Evolutionary conservation across 2,797 vertebrate species (phyloP), one percentile per base, ranked within the genome.

Genomic region (Eospalax fontanierii): DNA sequence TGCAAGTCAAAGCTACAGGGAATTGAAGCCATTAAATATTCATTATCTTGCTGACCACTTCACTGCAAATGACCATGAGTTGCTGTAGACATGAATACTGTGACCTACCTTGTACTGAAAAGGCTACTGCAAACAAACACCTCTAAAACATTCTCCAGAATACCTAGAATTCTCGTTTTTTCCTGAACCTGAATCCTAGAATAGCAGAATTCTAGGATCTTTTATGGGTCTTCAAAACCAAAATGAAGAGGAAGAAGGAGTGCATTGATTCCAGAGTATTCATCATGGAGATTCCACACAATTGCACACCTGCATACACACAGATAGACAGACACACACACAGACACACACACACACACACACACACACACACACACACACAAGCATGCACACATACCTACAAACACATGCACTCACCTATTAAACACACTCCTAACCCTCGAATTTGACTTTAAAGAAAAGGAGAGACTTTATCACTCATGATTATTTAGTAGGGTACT

Each of bases 11-110:
- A 0, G 63, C 93, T 93, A 22, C 14, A 9, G 61, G 54, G 43
- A 97, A 84, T 78, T 93, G 82, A n/a, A 94, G 75, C 91, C 86
- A 95, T 92, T 87, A 79, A n/a, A 90, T 54, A 9, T 18, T 87
- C 61, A 68, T 61, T 92, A 21, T 66, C 21, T 26, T 92, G 70
- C 73, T 33, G 21, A 94, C 61, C 1, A n/a, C 83, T 89, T 96
- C 7, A 63, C 33, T 63, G 81, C 76, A 94, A 96, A 95, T 83
- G 19, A 89, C 70, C 93, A 40, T 24, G 94, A 91, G 95, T 79
- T 40, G 15, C 30, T 91, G 6, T 46, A 15, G 81, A 59, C 4
- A 19, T 8, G n/a, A 43, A 71, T 2, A 4, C n/a, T 38, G 19
- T 50, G 24, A 9, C 54, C 18, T 57, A 70, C 30, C 61, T 9